Evolutionary conservation across 2,113 vertebrate genomes (phyloP).

Genomic region (Mobula hypostoma): DNA sequence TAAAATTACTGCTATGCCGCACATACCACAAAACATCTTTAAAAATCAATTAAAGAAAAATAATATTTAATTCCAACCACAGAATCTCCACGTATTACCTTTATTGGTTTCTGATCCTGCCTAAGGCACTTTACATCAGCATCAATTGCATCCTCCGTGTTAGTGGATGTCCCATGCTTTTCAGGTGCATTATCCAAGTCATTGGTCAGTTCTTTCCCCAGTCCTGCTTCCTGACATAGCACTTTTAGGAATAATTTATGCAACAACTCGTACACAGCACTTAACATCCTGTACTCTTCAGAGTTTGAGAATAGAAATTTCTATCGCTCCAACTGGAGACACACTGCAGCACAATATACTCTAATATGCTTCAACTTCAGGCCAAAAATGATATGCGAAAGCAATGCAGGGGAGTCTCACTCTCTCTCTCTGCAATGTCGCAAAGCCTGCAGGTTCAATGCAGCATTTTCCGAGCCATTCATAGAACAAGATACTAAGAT

Average conservation of each 20-base stretch:
- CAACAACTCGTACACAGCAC: background rate
- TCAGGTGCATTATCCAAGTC: conserved; percentile 18
- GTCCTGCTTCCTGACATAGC: background rate
- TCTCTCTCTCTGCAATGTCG: conserved; percentile 32
- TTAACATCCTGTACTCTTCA: conserved; percentile 8
- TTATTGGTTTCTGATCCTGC: background rate
- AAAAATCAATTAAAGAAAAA: background rate
- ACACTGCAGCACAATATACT: background rate
- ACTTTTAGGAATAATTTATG: background rate
- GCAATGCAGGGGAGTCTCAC: background rate
- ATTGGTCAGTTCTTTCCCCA: background rate
- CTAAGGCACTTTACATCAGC: conserved; percentile 2
- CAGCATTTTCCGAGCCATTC: conserved; percentile 30
- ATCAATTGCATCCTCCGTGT: conserved; percentile 21
- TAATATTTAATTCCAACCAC: background rate
- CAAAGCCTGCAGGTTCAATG: conserved; percentile 30
- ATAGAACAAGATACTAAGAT: conserved; percentile 25
- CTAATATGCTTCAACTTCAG: background rate
- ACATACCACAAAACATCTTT: background rate
- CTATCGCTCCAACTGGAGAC: background rate
- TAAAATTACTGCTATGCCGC: background rate
- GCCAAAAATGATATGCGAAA: conserved; percentile 21
- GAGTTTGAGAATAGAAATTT: background rate
- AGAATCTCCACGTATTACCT: conserved; percentile 21
- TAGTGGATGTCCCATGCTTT: background rate